These are phyloP conservation scores for Ptilodon capucinus DNA, from an alignment of 2,888 invertebrate species.

Conservation along the genomic window DNA sequence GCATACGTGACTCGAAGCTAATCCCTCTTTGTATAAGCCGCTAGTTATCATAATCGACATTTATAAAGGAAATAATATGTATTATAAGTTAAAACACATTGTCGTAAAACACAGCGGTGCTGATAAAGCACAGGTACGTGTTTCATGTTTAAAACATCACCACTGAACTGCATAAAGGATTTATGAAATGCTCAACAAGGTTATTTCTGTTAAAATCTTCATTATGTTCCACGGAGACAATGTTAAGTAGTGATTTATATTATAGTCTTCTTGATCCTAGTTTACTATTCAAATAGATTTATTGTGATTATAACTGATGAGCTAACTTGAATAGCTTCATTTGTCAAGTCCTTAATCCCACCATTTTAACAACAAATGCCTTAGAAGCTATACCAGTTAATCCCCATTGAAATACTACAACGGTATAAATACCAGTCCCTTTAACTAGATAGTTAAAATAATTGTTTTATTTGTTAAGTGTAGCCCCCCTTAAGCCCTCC, in stretches of 20 bases:
- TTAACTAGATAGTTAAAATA: too few species aligned
- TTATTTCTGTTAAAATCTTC: too few species aligned
- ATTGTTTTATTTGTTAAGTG: too few species aligned
- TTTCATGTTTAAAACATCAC: neutral
- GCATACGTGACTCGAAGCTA: conserved; percentile 48
- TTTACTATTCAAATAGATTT: too few species aligned
- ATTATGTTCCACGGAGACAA: too few species aligned
- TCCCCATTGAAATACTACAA: neutral
- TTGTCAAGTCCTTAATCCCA: neutral
- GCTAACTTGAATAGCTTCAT: neutral
- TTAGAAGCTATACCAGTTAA: neutral
- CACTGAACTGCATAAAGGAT: too few species aligned
- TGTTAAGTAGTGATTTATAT: neutral
- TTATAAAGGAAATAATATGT: conserved; percentile 54
- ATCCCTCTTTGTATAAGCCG: conserved; percentile 44
- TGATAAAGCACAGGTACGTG: conserved; percentile 1
- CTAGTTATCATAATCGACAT: conserved; percentile 53
- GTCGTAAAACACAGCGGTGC: conserved; percentile 10
- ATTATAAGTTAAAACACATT: conserved; percentile 41
- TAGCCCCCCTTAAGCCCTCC: too few species aligned
- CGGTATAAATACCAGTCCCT: conserved; percentile 1
- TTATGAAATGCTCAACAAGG: too few species aligned
- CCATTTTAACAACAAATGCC: neutral
- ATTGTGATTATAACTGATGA: too few species aligned
- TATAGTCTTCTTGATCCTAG: too few species aligned